Evolutionary conservation across 2,113 vertebrate genomes (phyloP).

Genomic region (Mohoua ochrocephala): DNA sequence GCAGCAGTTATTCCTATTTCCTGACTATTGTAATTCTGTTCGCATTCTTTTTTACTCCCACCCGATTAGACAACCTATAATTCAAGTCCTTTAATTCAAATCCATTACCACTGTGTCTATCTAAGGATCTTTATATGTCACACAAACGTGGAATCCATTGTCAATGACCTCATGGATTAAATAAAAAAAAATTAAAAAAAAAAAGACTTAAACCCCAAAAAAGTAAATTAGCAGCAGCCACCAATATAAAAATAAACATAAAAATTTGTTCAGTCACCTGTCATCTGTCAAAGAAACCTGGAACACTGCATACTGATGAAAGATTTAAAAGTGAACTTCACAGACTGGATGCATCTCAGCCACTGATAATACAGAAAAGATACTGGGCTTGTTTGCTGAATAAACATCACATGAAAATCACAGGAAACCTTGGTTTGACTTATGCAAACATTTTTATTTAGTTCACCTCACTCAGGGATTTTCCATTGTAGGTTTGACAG

Average conservation of each 20-base stretch:
- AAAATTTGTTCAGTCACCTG: not conserved
- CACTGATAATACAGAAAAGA: slow-evolving; percentile 20
- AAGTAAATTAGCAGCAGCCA: not conserved
- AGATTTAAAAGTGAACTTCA: not conserved
- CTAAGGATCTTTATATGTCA: not conserved
- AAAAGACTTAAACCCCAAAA: not conserved
- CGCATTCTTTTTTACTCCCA: not conserved
- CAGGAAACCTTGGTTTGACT: slow-evolving; percentile 16
- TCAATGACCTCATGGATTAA: not conserved
- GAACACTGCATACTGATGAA: not conserved
- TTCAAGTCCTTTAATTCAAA: not conserved
- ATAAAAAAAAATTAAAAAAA: not conserved
- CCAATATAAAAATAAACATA: not conserved
- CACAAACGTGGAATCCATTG: not conserved
- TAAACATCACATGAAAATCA: slow-evolving; percentile 48
- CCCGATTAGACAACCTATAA: not conserved
- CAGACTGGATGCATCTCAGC: not conserved
- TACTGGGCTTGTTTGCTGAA: slow-evolving; percentile 18
- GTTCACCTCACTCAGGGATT: not conserved
- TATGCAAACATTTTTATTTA: slow-evolving; percentile 8
- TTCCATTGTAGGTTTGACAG: not conserved
- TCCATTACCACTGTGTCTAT: not conserved
- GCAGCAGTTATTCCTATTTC: not conserved
- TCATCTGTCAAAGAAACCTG: not conserved
- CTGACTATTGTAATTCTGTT: not conserved